phyloP scores from a whole-genome alignment of 2,797 vertebrate genomes.

The Antrozous pallidus region DNA sequence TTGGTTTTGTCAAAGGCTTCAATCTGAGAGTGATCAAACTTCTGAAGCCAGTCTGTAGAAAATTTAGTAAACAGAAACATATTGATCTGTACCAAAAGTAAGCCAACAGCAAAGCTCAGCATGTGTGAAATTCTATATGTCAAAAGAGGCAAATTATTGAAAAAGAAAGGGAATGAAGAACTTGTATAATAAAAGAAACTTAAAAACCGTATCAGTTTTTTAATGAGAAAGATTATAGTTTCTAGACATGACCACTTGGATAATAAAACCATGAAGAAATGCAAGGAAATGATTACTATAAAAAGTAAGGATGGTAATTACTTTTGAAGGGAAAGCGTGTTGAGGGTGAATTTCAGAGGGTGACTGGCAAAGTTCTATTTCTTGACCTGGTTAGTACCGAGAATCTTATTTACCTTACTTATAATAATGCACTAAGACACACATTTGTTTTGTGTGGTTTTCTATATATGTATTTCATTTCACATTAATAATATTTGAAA shows the following conservation, averaged over 20 bases:
- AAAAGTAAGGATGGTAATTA: background rate
- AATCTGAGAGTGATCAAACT: background rate
- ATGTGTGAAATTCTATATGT: background rate
- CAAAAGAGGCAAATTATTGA: background rate
- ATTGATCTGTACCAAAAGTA: background rate
- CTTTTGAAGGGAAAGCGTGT: background rate
- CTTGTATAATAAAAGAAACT: background rate
- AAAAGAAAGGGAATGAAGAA: background rate
- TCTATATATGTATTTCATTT: constrained; percentile 3
- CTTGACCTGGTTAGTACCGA: constrained; percentile 7
- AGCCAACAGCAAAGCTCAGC: constrained; percentile 15
- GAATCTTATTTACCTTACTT: background rate
- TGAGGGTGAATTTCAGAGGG: background rate
- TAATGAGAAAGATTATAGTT: background rate
- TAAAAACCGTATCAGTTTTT: background rate
- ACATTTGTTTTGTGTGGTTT: background rate
- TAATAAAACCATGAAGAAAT: background rate
- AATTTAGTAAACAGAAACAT: background rate
- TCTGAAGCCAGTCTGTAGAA: background rate
- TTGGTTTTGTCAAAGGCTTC: constrained; percentile 32
- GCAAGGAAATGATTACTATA: background rate
- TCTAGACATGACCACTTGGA: background rate
- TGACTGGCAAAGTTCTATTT: background rate
- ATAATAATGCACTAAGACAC: background rate
- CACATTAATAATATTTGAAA: background rate